A percentile compares a stretch with the other conserved stretches of the same genome.
These are phyloP conservation scores for Stenotaenia linearis DNA, from an alignment of 2,888 invertebrate species.

Conservation along the genomic window DNA sequence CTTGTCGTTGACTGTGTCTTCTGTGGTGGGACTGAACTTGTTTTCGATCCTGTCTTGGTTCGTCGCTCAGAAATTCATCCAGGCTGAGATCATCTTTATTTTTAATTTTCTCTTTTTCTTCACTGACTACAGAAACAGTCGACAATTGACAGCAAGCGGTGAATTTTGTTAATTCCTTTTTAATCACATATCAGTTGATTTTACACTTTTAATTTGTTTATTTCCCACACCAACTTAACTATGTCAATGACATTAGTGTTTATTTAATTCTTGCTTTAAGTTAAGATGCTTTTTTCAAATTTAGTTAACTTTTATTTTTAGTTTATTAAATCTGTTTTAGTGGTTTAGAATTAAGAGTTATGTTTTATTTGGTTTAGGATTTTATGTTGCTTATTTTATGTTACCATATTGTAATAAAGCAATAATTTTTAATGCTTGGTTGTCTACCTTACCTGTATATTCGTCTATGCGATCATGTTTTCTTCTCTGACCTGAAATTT, in stretches of 20 bases:
- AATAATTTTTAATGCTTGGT: not conserved
- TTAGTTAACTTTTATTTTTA: not conserved
- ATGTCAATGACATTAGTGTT: not conserved
- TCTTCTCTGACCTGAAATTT: constrained; percentile 19
- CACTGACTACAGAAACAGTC: not conserved
- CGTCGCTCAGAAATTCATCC: not conserved
- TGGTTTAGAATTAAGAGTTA: not conserved
- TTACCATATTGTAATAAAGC: not conserved
- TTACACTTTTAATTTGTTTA: not conserved
- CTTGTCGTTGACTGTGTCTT: too few species aligned
- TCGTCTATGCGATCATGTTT: not conserved
- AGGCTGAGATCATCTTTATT: not conserved
- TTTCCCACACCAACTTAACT: not conserved
- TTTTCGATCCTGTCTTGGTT: not conserved
- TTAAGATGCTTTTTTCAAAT: not conserved
- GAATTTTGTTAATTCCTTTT: not conserved
- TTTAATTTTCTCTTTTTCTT: not conserved
- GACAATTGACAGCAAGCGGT: not conserved
- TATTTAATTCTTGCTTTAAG: not conserved
- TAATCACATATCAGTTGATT: not conserved
- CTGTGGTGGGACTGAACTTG: too few species aligned
- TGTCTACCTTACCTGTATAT: constrained; percentile 7
- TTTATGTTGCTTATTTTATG: not conserved
- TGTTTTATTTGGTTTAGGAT: not conserved
- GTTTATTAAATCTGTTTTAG: not conserved